Evolutionary conservation across 2,113 vertebrate genomes (phyloP), one percentile per base, ranked within the genome.

Genomic region (Leptosomus discolor): DNA sequence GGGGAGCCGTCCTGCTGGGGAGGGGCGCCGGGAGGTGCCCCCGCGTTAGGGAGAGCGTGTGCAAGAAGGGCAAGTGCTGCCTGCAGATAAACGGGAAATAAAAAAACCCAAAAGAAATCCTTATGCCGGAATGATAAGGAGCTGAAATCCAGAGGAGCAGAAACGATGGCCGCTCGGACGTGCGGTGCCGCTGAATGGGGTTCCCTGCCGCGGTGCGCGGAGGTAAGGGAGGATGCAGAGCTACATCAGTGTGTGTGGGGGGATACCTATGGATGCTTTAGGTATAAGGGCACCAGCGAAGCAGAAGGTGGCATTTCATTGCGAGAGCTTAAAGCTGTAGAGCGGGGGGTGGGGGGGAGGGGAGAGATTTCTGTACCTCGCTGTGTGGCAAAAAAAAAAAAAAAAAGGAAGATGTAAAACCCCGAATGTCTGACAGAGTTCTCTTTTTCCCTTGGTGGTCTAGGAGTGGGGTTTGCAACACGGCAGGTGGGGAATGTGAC

Each of bases 401-500:
- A 39, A 36, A 54, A 46, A 43, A 46, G 16, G 15, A 20, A 34
- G 8, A 23, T 11, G 34, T 48, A 6, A 30, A 67, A 37, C n/a
- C 12, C 2, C 6, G 8, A 5, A 12, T 43, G 19, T 70, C 32
- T 91, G 41, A 90, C 48, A 13, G 27, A 32, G 80, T 83, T 45
- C 17, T 78, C 2, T 80, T 90, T 34, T 94, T 58, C 34, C 29
- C 30, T 88, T 90, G 80, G 37, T 70, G 37, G 54, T 94, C 64
- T 68, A 99, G 99, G 99, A 88, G 98, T 99, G 97, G 98, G 98
- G 46, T 99, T 99, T 91, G 99, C 99, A 82, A 99, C 98, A 6
- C 98, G 99, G 85, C 99, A 99, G 96, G 99, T 99, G 64, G 99
- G 99, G 13, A 99, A 99, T 68, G 98, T 99, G 88, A 99, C 99